These are phyloP conservation scores for Morone saxatilis DNA, from an alignment of 2,113 vertebrate species.

Conservation along the genomic window DNA sequence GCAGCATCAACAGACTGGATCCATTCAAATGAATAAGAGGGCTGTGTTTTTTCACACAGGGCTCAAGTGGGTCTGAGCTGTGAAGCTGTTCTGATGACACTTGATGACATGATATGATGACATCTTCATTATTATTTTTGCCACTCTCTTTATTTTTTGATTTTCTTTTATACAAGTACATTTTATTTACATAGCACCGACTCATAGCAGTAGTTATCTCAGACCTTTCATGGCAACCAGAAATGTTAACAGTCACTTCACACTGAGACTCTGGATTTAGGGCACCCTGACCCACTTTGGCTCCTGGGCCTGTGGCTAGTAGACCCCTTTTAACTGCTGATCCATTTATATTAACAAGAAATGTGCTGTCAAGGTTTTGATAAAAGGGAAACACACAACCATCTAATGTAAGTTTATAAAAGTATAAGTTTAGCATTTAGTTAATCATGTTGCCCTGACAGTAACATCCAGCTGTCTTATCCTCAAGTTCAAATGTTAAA, in stretches of 20 bases:
- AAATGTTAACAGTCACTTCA: not conserved
- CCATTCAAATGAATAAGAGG: no score
- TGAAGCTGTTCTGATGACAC: no score
- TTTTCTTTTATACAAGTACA: not conserved
- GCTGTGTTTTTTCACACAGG: no score
- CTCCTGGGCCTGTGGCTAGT: not conserved
- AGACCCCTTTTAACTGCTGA: not conserved
- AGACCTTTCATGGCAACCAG: not conserved
- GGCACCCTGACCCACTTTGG: not conserved
- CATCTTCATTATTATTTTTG: not conserved
- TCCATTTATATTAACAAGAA: slow-evolving; percentile 5
- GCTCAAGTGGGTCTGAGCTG: no score
- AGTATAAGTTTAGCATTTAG: not conserved
- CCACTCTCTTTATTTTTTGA: not conserved
- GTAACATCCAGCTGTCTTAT: not conserved
- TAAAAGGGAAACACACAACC: no score
- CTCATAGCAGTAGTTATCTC: not conserved
- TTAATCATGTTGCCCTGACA: not conserved
- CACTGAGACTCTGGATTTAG: not conserved
- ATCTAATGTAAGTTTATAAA: not conserved
- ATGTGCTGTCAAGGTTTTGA: not conserved
- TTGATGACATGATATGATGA: not conserved
- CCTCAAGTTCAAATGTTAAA: not conserved
- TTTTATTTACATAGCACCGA: no score
- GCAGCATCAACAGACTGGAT: no score